These are phyloP conservation scores for Drosophila rellima DNA, from an alignment of 2,888 invertebrate genomes.

Conservation along the genomic window DNA sequence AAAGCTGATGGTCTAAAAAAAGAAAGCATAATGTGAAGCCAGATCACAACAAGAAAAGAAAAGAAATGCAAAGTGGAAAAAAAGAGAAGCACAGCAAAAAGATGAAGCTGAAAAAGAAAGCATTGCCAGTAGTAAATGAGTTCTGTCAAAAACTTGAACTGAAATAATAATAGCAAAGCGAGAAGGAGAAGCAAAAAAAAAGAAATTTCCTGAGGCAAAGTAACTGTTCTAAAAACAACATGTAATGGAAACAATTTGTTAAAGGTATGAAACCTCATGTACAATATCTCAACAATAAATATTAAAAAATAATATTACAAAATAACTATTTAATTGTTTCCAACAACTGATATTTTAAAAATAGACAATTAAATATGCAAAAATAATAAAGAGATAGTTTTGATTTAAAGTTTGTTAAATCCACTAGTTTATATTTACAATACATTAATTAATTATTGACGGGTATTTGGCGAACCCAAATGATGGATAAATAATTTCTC, in stretches of 20 bases:
- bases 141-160: constrained; percentile 14
- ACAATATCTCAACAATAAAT: not conserved
- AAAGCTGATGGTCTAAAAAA: not conserved
- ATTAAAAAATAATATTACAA: not conserved
- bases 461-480: constrained; percentile 4
- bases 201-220: not conserved
- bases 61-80: not conserved
- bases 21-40: not conserved
- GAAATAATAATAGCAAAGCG: constrained; percentile 7
- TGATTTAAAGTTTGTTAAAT: not conserved
- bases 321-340: not conserved
- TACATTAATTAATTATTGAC: constrained; percentile 7
- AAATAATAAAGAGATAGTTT: not conserved
- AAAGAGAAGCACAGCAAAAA: not conserved
- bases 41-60: not conserved
- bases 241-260: not conserved
- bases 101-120: not conserved
- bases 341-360: not conserved
- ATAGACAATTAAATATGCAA: not conserved
- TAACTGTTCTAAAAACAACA: not conserved
- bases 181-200: not conserved
- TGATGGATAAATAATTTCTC: constrained; percentile 29
- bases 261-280: not conserved
- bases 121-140: constrained; percentile 5
- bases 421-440: not conserved